phyloP scores from a whole-genome alignment of 2,888 invertebrate genomes.

The Drosophila aldrichi region DNA sequence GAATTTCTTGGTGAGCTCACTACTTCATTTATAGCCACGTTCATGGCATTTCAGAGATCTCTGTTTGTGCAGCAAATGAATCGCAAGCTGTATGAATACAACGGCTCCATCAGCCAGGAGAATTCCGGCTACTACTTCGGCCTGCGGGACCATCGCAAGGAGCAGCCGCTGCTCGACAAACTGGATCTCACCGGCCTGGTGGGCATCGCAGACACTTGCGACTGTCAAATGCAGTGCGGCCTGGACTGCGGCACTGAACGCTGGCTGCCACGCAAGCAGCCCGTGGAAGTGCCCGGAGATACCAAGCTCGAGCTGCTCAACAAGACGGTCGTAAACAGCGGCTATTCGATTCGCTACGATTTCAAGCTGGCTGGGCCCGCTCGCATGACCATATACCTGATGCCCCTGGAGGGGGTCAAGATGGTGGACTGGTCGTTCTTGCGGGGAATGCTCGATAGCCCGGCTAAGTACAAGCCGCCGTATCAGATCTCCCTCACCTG shows the following conservation, averaged over 20 bases:
- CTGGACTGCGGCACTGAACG: slow-evolving; percentile 77
- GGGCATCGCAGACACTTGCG: slow-evolving; percentile 61
- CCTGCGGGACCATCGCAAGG: slow-evolving; percentile 84
- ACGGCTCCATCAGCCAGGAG: slow-evolving; percentile 76
- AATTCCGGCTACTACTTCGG: slow-evolving; percentile 86
- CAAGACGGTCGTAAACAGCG: slow-evolving; percentile 51
- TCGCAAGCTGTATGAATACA: slow-evolving; percentile 84
- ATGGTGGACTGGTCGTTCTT: slow-evolving; percentile 80
- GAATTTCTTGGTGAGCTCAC: slow-evolving; percentile 85
- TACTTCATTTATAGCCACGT: neutral
- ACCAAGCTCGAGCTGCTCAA: slow-evolving; percentile 67
- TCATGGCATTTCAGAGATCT: rapidly evolving
- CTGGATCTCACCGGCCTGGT: slow-evolving; percentile 62
- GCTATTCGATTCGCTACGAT: slow-evolving; percentile 58
- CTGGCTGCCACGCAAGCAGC: slow-evolving; percentile 72
- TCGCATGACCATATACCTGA: slow-evolving; percentile 79
- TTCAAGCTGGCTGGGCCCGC: slow-evolving; percentile 79
- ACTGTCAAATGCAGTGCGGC: slow-evolving; percentile 76
- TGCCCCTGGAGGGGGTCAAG: slow-evolving; percentile 66
- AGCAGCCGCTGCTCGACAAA: slow-evolving; percentile 51
- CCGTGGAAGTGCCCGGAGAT: slow-evolving; percentile 64
- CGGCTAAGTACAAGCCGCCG: slow-evolving; percentile 67
- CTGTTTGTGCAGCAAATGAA: slow-evolving; percentile 85
- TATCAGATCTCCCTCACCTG: slow-evolving; percentile 77
- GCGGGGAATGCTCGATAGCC: slow-evolving; percentile 63